Evolutionary conservation across 2,797 vertebrate species (phyloP), one percentile per base, ranked within the genome.

Genomic region (Rhinatrema bivittatum): DNA sequence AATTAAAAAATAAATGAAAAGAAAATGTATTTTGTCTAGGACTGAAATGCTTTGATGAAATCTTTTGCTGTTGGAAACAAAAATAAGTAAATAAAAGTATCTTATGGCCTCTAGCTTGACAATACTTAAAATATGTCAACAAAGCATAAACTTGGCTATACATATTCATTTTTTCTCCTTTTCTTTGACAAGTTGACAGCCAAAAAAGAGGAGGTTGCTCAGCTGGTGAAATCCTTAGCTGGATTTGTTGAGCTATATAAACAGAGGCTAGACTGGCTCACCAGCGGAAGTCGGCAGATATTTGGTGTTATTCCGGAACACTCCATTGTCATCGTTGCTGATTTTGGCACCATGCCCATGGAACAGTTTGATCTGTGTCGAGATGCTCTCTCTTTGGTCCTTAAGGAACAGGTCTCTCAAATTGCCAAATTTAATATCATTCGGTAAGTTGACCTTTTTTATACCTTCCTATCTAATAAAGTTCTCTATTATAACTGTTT

Each of bases 261-360:
- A 36, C 56, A 60, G 23, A 64, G 82, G 48, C 62, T 86, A 68
- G 62, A 70, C 28, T 88, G 87, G 87, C 64, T 89, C 43, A 85
- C 78, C 39, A 81, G 76, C 15, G 55, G 58, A 16, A 89, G 82
- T 48, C 74, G 74, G 23, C 79, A 81, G 56, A 49, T 87, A 38
- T 89, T 87, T 56, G 85, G 86, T 29, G 81, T 87, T 40, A 79
- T 89, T 48, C 73, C 84, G 61, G 86, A 88, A 50, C 60, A 14
- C 22, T 53, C 56, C 19, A 26, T 82, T 42, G 47, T 56, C 27
- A 49, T 88, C 25, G 77, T 86, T 44, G 31, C 87, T 54, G 80
- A 84, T 54, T 67, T 79, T 30, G 68, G 73, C 2, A 32, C 33
- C 10, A 22, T 39, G 11, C 29, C 31, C 29, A 36, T 55, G 41